Percentiles rank a stretch among this genome's conserved stretches.
Conservation (phyloP, 2,888 invertebrate species). For the Pollenia labialis region DNA sequence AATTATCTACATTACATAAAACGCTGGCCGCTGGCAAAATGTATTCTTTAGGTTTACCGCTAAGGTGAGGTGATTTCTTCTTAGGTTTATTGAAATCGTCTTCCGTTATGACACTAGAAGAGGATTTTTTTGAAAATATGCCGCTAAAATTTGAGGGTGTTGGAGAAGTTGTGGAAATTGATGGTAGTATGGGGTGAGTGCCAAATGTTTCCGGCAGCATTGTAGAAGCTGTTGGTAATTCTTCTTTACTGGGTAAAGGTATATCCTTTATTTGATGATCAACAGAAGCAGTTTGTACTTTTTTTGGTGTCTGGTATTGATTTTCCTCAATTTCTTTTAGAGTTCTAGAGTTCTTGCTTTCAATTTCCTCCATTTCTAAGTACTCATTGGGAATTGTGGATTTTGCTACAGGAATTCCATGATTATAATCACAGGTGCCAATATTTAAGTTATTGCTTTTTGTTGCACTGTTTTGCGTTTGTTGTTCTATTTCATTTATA, state of each 20-base stretch:
- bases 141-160: slow-evolving; percentile 69
- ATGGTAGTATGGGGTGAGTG: slow-evolving; percentile 35
- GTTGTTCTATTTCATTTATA: background rate
- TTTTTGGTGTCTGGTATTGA: background rate
- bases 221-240: background rate
- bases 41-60: slow-evolving; percentile 37
- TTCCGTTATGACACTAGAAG: background rate
- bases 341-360: too few species aligned
- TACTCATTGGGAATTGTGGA: background rate
- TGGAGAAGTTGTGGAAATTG: slow-evolving; percentile 60
- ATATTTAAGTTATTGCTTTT: background rate
- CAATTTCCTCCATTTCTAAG: background rate
- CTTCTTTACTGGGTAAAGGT: background rate
- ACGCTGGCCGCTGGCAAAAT: slow-evolving; percentile 65
- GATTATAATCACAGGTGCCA: background rate
- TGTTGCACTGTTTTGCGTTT: background rate
- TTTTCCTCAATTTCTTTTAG: background rate
- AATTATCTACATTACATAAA: slow-evolving; percentile 65
- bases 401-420: background rate
- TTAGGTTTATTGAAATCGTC: slow-evolving; percentile 38
- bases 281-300: too few species aligned
- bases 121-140: slow-evolving; percentile 56
- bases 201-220: slow-evolving; percentile 21
- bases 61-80: slow-evolving; percentile 45
- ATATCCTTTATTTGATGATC: background rate